Percentiles rank a stretch among this genome's conserved stretches.
Conservation (phyloP, 2,888 invertebrate species). For the Xestia ashworthii region DNA sequence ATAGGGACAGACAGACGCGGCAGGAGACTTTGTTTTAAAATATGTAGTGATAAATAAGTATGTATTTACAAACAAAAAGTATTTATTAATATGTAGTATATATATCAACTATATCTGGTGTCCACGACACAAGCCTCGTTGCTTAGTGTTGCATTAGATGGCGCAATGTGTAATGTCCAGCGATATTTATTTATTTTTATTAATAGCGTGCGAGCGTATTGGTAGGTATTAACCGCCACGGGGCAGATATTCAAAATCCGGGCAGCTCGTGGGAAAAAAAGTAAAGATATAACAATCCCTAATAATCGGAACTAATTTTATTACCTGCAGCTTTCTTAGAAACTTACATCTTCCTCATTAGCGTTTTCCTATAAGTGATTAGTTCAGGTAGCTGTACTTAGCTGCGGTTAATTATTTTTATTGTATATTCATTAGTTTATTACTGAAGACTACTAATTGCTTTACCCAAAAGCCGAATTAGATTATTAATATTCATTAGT, state of each 20-base stretch:
- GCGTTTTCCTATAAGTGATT: conserved; percentile 22
- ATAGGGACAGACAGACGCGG: too few species aligned
- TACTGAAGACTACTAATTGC: conserved; percentile 3
- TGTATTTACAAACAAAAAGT: too few species aligned
- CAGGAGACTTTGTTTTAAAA: too few species aligned
- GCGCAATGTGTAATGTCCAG: too few species aligned
- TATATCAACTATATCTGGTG: too few species aligned
- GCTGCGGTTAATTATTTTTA: neutral
- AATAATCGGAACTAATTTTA: conserved; percentile 28
- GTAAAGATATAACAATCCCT: neutral
- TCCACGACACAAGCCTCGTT: too few species aligned
- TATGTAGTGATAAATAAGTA: too few species aligned
- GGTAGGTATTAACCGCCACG: neutral
- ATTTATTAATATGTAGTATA: too few species aligned
- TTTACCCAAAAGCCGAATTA: neutral
- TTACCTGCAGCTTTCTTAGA: conserved; percentile 40
- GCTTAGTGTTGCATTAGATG: too few species aligned
- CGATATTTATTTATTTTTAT: too few species aligned
- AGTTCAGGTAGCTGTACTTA: conserved; percentile 35
- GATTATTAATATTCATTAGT: neutral
- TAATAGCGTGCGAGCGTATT: neutral
- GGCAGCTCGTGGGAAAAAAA: neutral
- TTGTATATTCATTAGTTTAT: conserved; percentile 19
- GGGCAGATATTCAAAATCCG: neutral
- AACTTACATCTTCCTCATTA: conserved; percentile 25